phyloP scores from a whole-genome alignment of 2,888 invertebrate species.

The Ornithoptera alexandrae region DNA sequence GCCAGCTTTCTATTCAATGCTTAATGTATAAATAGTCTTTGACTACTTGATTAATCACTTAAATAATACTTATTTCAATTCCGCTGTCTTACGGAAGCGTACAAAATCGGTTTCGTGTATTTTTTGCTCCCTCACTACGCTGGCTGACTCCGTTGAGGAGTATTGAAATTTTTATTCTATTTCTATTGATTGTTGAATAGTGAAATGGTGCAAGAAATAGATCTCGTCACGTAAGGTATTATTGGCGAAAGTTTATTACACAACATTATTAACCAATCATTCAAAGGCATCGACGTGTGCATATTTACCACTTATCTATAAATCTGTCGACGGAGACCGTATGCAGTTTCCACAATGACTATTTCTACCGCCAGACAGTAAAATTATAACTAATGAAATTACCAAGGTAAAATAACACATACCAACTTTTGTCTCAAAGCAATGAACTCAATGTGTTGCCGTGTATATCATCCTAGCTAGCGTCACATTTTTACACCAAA shows the following conservation, averaged over 20 bases:
- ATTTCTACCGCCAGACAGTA: too few relatives aligned
- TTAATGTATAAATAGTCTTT: too few relatives aligned
- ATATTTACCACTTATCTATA: background rate
- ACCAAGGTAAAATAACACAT: too few relatives aligned
- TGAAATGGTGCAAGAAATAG: constrained; percentile 51
- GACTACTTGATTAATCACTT: background rate
- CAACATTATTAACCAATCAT: constrained; percentile 39
- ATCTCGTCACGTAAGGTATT: constrained; percentile 67
- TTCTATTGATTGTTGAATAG: constrained; percentile 47
- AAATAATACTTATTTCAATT: constrained; percentile 36
- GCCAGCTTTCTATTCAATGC: too few relatives aligned
- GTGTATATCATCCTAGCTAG: too few relatives aligned
- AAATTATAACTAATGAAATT: too few relatives aligned
- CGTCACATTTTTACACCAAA: too few relatives aligned
- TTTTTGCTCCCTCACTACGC: constrained; percentile 55
- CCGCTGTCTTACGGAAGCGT: constrained; percentile 35
- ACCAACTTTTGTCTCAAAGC: too few relatives aligned
- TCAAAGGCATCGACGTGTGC: background rate
- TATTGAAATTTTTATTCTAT: constrained; percentile 42
- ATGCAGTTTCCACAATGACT: too few relatives aligned
- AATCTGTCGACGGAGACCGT: too few relatives aligned
- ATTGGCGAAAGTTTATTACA: constrained; percentile 67
- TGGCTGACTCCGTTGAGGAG: constrained; percentile 50
- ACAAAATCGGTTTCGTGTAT: constrained; percentile 46
- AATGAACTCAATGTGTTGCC: too few relatives aligned